Evolutionary conservation across 2,888 invertebrate genomes (phyloP).

Genomic region (Biston betularia): DNA sequence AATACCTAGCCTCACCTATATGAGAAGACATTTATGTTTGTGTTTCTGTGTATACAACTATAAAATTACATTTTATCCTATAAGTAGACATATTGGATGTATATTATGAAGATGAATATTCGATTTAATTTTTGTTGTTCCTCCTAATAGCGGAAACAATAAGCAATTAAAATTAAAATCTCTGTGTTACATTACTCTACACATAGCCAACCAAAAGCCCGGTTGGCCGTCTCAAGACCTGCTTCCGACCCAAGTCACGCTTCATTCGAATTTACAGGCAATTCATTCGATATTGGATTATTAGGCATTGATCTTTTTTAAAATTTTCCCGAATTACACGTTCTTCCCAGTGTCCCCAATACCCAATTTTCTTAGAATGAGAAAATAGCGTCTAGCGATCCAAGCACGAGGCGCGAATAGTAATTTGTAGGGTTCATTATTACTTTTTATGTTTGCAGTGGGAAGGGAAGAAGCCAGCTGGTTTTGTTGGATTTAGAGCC

Average conservation of each 20-base stretch:
- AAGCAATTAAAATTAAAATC: not conserved
- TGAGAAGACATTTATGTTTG: no score
- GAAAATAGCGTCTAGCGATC: conserved; percentile 73
- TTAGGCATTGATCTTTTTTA: conserved; percentile 82
- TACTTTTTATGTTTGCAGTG: conserved; percentile 37
- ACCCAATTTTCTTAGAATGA: conserved; percentile 68
- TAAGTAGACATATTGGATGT: no score
- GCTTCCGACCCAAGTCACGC: conserved; percentile 69
- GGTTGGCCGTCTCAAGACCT: conserved; percentile 15
- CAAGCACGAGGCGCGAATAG: conserved; percentile 67
- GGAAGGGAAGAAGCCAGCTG: conserved; percentile 22
- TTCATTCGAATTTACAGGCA: conserved; percentile 78
- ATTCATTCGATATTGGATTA: conserved; percentile 85
- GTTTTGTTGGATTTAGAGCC: conserved; percentile 24
- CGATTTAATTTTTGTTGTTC: no score
- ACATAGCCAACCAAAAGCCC: conserved; percentile 27
- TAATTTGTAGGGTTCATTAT: conserved; percentile 56
- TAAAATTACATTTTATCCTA: no score
- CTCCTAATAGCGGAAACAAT: not conserved
- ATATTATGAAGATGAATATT: no score
- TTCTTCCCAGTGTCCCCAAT: conserved; percentile 61
- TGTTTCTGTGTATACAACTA: no score
- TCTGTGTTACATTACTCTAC: not conserved
- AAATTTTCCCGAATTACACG: conserved; percentile 62
- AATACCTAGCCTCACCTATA: no score